A percentile compares a stretch with the other conserved stretches of the same genome.
phyloP scores from a whole-genome alignment of 2,888 invertebrate genomes.

The Pegoplata infirma region DNA sequence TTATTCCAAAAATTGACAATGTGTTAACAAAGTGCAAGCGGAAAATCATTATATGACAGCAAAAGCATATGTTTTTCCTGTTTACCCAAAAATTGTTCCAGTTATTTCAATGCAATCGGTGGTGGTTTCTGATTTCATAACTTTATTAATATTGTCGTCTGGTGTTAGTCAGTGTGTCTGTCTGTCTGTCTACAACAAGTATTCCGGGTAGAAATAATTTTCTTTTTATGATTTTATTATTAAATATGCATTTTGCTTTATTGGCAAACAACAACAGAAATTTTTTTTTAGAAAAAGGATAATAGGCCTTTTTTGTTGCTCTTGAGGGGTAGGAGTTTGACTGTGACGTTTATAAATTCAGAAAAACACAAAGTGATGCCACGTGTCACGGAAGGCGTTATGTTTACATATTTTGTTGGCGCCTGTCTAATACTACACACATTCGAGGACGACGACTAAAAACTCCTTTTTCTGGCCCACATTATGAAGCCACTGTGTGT shows the following conservation, averaged over 20 bases:
- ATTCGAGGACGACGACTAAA: too few species aligned
- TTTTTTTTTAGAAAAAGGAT: constrained; percentile 50
- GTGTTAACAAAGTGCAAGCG: constrained; percentile 67
- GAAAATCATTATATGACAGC: constrained; percentile 58
- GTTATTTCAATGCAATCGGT: constrained; percentile 5
- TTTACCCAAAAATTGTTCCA: not conserved
- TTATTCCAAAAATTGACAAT: constrained; percentile 61
- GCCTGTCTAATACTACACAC: constrained; percentile 45
- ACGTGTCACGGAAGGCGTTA: constrained; percentile 75
- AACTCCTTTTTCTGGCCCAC: constrained; percentile 39
- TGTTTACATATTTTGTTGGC: constrained; percentile 71
- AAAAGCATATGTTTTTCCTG: constrained; percentile 54
- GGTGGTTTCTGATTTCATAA: constrained; percentile 62
- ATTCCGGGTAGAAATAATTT: constrained; percentile 44
- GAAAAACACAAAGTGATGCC: constrained; percentile 64
- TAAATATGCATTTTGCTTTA: constrained; percentile 61
- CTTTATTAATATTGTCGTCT: constrained; percentile 52
- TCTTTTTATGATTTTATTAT: constrained; percentile 56
- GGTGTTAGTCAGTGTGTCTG: constrained; percentile 10
- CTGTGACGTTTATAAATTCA: constrained; percentile 48
- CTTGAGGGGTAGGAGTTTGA: constrained; percentile 30
- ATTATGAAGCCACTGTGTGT: constrained; percentile 43
- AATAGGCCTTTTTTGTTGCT: constrained; percentile 33
- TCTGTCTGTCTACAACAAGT: too few species aligned
- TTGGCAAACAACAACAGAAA: constrained; percentile 45